These are phyloP conservation scores for Chelon labrosus DNA, from an alignment of 2,797 vertebrate genomes.

Conservation along the genomic window DNA sequence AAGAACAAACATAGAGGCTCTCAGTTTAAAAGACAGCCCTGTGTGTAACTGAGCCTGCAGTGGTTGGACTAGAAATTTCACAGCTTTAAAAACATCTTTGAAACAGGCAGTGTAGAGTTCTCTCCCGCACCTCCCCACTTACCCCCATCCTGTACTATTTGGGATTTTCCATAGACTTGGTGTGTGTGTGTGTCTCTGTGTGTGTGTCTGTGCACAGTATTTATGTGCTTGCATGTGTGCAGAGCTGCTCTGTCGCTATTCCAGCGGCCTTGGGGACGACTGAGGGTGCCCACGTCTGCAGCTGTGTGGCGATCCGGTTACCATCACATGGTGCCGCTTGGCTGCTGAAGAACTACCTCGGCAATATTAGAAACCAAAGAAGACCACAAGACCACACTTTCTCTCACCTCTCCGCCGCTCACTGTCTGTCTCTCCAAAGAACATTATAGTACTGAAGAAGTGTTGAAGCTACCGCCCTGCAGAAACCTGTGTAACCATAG, in stretches of 20 bases:
- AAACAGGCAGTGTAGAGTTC: conserved; percentile 83
- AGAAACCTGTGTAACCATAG: neutral
- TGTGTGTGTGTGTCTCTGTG: conserved; percentile 41
- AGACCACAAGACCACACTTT: conserved; percentile 72
- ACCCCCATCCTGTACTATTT: conserved; percentile 73
- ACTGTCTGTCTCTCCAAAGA: conserved; percentile 34
- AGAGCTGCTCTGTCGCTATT: conserved; percentile 63
- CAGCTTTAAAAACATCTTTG: conserved; percentile 86
- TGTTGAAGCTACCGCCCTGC: conserved; percentile 17
- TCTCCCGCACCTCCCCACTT: conserved; percentile 63
- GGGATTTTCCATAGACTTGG: conserved; percentile 71
- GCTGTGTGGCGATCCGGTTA: conserved; percentile 86
- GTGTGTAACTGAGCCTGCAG: conserved; percentile 72
- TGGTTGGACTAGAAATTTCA: conserved; percentile 77
- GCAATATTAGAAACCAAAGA: conserved; percentile 81
- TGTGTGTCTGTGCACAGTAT: conserved; percentile 22
- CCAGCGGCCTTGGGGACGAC: conserved; percentile 77
- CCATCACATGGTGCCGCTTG: conserved; percentile 81
- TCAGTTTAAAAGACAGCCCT: conserved; percentile 65
- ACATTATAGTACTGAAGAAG: conserved; percentile 40
- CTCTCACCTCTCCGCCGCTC: conserved; percentile 55
- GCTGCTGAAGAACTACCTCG: conserved; percentile 80
- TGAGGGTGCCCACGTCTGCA: conserved; percentile 77
- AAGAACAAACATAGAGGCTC: conserved; percentile 72
- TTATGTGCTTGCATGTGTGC: conserved; percentile 31